Evolutionary conservation across 2,113 vertebrate species (phyloP), one percentile per base, ranked within the genome.

Genomic region (Bos javanicus): DNA sequence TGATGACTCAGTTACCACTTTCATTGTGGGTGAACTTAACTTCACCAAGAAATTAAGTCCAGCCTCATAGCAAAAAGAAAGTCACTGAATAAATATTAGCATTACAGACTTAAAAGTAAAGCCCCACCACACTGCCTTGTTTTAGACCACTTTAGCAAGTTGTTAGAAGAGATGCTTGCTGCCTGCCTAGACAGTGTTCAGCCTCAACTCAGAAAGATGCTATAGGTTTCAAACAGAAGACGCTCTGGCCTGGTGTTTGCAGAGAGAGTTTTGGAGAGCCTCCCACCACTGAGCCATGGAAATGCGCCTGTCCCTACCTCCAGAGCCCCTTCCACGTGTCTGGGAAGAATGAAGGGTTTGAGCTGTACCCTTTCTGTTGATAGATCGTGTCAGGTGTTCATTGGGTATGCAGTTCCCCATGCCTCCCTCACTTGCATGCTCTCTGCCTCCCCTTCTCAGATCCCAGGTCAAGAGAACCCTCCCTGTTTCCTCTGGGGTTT

Each of bases 381-480:
- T 39, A 17, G 19, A 48, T 9, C 36, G 1, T 8, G 67, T 30
- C 54, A 26, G 23, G 11, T 13, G 17, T 81, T 80, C 52, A 59
- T 4, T 36, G 67, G 87, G 25, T 4, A 0, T 52, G 33, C 17
- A 11, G 3, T 46, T 82, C n/a, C 14, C 28, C 67, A 9, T 59
- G 50, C 71, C 59, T n/a, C 33, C 54, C 10, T 33, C 1, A 0
- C 30, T 7, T 6, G n/a, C 16, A 2, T 16, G 3, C 50, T 17
- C n/a, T 54, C 14, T 4, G 21, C 46, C 28, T 54, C 64, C 46
- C 21, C 25, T 56, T 52, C 33, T 46, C 83, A 74, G n/a, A 39
- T 46, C 52, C 94, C 33, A 59, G 28, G 11, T 16, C n/a, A 74
- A 6, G 67, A 57, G 52, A 57, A 43, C 19, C 36, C 92, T 54